Percentiles rank a stretch among this genome's conserved stretches.
Evolutionary conservation across 1,140 invertebrate species (phyloP).

Genomic region (Augochlora pura): DNA sequence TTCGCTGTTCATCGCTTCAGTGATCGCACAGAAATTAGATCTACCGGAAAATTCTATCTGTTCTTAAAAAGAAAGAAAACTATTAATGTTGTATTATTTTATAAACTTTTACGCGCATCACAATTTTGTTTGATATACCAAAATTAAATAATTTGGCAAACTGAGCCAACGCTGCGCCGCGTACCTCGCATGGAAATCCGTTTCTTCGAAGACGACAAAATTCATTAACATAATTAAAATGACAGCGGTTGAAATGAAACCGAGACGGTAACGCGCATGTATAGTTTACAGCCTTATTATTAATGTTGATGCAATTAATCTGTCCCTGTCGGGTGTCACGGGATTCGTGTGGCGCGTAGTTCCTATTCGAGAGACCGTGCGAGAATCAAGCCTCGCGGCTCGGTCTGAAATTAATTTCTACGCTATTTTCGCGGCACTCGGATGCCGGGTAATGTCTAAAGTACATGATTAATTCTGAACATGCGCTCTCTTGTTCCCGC

Average conservation of each 20-base stretch:
- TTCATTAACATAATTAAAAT: constrained; percentile 61
- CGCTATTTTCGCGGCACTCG: constrained; percentile 24
- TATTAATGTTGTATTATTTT: too few relatives aligned
- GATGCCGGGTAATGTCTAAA: constrained; percentile 19
- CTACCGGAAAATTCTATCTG: too few relatives aligned
- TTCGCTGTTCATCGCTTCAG: too few relatives aligned
- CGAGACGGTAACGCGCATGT: constrained; percentile 23
- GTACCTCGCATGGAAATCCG: not conserved
- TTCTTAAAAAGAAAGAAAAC: too few relatives aligned
- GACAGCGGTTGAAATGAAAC: constrained; percentile 44
- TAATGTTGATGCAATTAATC: constrained; percentile 60
- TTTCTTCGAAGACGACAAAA: constrained; percentile 1
- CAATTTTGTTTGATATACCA: too few relatives aligned
- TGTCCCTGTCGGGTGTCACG: constrained; percentile 42
- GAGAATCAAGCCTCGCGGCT: constrained; percentile 16
- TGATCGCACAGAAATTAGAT: too few relatives aligned
- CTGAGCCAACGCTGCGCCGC: too few relatives aligned
- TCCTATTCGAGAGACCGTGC: constrained; percentile 24
- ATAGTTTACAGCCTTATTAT: constrained; percentile 48
- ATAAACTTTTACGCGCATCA: too few relatives aligned
- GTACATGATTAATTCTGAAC: constrained; percentile 39
- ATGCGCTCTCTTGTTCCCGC: not conserved
- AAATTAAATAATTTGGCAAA: not conserved
- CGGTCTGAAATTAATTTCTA: constrained; percentile 48
- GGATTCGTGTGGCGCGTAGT: constrained; percentile 29